Evolutionary conservation across 2,113 vertebrate genomes (phyloP).

Genomic region (Siniperca chuatsi): DNA sequence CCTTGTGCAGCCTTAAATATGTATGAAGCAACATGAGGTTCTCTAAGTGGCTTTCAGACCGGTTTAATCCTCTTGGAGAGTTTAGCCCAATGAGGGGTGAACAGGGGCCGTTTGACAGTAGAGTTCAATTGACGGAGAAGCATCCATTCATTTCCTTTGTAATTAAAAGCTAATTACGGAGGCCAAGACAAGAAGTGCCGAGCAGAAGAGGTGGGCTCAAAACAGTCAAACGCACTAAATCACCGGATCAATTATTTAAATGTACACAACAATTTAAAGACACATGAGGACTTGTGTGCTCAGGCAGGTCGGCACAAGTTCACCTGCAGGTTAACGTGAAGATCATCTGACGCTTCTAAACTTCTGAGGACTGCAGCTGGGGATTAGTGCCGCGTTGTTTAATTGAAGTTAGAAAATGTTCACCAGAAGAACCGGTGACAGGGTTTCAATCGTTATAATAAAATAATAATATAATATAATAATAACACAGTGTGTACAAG

Average conservation of each 20-base stretch:
- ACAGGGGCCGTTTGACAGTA: constrained; percentile 1
- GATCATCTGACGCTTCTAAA: not conserved
- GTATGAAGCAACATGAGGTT: constrained; percentile 46
- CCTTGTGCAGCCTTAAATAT: constrained; percentile 53
- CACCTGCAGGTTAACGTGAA: not conserved
- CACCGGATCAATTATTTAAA: not conserved
- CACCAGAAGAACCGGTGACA: too few species aligned
- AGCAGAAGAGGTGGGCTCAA: not conserved
- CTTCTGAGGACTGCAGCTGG: not conserved
- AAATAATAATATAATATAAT: too few species aligned
- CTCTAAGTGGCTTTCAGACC: constrained; percentile 53
- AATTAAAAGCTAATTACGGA: constrained; percentile 53
- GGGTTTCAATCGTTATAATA: too few species aligned
- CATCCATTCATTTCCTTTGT: constrained; percentile 22
- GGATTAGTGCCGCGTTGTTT: not conserved
- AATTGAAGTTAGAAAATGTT: not conserved
- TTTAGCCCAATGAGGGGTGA: constrained; percentile 62
- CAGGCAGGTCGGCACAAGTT: not conserved
- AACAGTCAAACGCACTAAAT: not conserved
- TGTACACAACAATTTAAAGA: constrained; percentile 4
- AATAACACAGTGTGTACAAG: too few species aligned
- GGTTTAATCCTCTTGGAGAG: constrained; percentile 39
- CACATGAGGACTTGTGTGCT: not conserved
- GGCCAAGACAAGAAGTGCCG: not conserved
- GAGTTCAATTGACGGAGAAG: constrained; percentile 19